Conservation (phyloP, 1,140 invertebrate genomes). For the Teleogryllus occipitalis region DNA sequence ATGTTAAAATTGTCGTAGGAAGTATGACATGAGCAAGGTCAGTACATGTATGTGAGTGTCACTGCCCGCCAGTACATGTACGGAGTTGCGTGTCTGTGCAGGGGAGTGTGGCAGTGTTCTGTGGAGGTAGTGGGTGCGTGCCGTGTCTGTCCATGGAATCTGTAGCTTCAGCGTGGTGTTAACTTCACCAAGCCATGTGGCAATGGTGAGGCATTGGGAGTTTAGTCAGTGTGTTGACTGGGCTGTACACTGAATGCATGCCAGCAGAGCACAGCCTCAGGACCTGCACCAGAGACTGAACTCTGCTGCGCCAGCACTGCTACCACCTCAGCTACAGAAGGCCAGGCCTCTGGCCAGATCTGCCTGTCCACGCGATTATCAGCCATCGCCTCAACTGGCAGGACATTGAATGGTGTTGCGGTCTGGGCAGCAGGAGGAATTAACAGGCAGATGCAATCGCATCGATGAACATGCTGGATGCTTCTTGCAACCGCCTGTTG, state of each 20-base stretch:
- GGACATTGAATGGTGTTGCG: slow-evolving; percentile 3
- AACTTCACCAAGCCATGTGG: not conserved
- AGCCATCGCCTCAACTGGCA: slow-evolving; percentile 2
- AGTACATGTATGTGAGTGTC: slow-evolving; percentile 4
- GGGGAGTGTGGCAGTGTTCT: not conserved
- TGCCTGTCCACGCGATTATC: not conserved
- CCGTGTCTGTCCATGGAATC: not conserved
- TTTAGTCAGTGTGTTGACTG: not conserved
- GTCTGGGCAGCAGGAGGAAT: not conserved
- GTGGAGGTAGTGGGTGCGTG: not conserved
- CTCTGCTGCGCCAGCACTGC: not conserved
- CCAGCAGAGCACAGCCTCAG: not conserved
- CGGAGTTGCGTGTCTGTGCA: not conserved
- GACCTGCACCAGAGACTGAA: not conserved
- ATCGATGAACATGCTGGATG: not conserved
- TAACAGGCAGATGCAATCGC: not conserved
- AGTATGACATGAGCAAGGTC: slow-evolving; percentile 1
- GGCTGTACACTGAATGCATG: not conserved
- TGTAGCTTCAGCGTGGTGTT: not conserved
- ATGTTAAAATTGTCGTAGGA: not conserved
- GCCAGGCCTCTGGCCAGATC: not conserved
- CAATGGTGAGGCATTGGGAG: not conserved
- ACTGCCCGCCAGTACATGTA: not conserved
- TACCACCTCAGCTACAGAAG: not conserved
- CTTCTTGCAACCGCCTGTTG: not conserved